Percentiles rank a stretch among this genome's conserved stretches.
Conservation (phyloP, 2,888 invertebrate genomes). For the Agriotes lineatus region DNA sequence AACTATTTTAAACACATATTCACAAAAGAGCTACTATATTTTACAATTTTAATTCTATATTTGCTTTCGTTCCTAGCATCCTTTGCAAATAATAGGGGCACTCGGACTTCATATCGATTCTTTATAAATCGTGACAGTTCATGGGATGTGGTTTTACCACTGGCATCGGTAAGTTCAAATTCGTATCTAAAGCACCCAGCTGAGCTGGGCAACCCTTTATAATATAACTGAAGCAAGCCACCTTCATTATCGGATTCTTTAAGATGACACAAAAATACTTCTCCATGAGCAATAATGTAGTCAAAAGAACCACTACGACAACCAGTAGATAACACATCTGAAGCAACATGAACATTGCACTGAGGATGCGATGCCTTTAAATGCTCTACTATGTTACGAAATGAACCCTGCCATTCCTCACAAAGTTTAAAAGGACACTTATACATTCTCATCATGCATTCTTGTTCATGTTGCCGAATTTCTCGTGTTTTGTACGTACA, state of each 20-base stretch:
- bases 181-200: not conserved
- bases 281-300: not conserved
- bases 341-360: not conserved
- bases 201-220: not conserved
- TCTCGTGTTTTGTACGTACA: not conserved
- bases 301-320: not conserved
- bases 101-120: not conserved
- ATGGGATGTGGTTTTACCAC: not conserved
- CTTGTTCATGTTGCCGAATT: not conserved
- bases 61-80: not conserved
- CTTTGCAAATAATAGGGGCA: not conserved
- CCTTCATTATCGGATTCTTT: not conserved
- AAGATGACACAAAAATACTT: not conserved
- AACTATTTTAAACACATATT: too few relatives aligned
- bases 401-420: not conserved
- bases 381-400: not conserved
- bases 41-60: not conserved
- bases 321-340: not conserved
- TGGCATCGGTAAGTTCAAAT: not conserved
- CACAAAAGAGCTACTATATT: not conserved
- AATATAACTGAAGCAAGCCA: not conserved
- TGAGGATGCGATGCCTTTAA: not conserved
- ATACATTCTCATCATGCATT: not conserved
- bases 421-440: not conserved
- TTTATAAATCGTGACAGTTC: not conserved